Evolutionary conservation across 2,113 vertebrate genomes (phyloP).

Genomic region (Trogon melanurus): DNA sequence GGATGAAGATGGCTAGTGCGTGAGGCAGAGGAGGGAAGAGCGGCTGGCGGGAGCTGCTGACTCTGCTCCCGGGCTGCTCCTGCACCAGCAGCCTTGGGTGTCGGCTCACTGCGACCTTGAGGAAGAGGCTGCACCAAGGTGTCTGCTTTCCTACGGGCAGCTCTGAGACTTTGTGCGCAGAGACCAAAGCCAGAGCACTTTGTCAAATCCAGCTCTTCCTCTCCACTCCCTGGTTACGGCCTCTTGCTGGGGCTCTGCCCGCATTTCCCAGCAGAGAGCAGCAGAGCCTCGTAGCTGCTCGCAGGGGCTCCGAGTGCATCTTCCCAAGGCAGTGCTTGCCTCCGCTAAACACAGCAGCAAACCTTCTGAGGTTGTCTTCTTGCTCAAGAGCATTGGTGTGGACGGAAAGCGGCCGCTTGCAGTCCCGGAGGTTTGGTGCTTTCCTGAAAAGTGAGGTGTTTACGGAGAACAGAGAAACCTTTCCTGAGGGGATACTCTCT

Average conservation of each 20-base stretch:
- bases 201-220: not conserved
- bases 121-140: not conserved
- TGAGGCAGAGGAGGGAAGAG: not conserved
- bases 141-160: not conserved
- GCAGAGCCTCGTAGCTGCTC: slow-evolving; percentile 31
- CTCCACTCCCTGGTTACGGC: too few species aligned
- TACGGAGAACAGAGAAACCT: not conserved
- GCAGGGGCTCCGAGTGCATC: not conserved
- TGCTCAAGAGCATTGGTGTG: not conserved
- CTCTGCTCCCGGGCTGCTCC: not conserved
- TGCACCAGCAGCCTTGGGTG: not conserved
- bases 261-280: slow-evolving; percentile 63
- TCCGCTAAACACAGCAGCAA: not conserved
- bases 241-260: not conserved
- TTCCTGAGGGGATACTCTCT: not conserved
- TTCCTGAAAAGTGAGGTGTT: not conserved
- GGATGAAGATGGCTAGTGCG: not conserved
- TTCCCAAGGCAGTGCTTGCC: not conserved
- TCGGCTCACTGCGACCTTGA: not conserved
- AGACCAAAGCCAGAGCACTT: not conserved
- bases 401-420: not conserved
- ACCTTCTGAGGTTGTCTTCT: not conserved
- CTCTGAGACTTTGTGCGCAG: not conserved
- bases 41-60: not conserved
- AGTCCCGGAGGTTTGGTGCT: not conserved